A percentile compares a stretch with the other conserved stretches of the same genome.
phyloP scores from a whole-genome alignment of 2,113 vertebrate genomes.

The Oreochromis spilurus region DNA sequence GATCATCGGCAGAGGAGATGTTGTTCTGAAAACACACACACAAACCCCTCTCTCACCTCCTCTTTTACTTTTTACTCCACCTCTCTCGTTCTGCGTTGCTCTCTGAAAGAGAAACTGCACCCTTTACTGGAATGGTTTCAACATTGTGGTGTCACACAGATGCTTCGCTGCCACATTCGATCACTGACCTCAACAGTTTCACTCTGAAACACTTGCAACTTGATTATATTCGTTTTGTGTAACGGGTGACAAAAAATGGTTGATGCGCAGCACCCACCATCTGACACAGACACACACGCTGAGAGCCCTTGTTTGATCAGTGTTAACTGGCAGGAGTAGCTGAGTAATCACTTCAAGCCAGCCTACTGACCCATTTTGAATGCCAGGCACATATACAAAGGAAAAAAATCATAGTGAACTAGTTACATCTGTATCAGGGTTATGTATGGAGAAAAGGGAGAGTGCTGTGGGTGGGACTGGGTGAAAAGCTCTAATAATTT shows the following conservation, averaged over 20 bases:
- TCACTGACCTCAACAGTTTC: background rate
- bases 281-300: background rate
- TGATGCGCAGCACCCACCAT: background rate
- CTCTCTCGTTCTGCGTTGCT: background rate
- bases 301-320: background rate
- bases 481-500: background rate
- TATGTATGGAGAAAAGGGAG: background rate
- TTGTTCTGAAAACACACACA: background rate
- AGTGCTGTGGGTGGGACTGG: background rate
- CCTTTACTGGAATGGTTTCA: slow-evolving; percentile 27
- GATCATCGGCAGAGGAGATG: background rate
- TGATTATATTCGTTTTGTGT: background rate
- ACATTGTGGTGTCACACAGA: background rate
- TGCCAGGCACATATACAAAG: background rate
- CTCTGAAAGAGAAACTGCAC: background rate
- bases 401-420: background rate
- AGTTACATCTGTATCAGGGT: background rate
- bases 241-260: background rate
- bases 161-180: background rate
- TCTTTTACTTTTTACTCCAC: background rate
- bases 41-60: background rate
- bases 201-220: background rate
- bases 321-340: background rate
- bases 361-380: slow-evolving; percentile 49
- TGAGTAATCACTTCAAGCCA: slow-evolving; percentile 38